Conservation (phyloP, 2,888 invertebrate genomes). For the Andrena praecox region DNA sequence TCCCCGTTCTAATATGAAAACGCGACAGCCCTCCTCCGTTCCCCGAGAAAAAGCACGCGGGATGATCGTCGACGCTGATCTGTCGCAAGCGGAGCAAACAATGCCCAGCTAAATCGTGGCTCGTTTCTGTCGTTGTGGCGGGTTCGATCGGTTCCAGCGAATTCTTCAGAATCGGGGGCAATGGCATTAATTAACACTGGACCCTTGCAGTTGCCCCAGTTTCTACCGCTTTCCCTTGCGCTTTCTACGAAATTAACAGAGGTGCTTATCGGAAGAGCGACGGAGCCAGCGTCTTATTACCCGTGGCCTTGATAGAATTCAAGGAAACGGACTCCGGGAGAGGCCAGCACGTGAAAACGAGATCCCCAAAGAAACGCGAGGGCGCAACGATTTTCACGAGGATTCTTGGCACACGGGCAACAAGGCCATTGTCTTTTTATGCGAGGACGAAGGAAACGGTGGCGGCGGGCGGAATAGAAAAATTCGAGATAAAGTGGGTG, state of each 20-base stretch:
- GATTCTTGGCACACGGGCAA: conserved; percentile 12
- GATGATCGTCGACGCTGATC: conserved; percentile 9
- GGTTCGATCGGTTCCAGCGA: conserved; percentile 17
- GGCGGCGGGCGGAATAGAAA: conserved; percentile 46
- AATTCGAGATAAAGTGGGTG: conserved; percentile 58
- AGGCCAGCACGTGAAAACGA: not conserved
- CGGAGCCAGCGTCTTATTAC: not conserved
- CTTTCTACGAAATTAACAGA: no score
- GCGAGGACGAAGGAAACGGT: conserved; percentile 11
- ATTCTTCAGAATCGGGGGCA: not conserved
- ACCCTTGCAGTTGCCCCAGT: no score
- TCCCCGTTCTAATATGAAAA: conserved; percentile 20
- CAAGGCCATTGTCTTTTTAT: conserved; percentile 14
- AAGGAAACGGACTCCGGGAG: no score
- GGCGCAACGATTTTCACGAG: conserved; percentile 12
- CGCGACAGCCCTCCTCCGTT: not conserved
- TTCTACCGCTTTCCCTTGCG: no score
- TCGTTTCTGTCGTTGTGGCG: not conserved
- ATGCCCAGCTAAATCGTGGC: not conserved
- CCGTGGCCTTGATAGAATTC: not conserved
- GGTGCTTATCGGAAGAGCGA: no score
- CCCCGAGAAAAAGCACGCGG: not conserved
- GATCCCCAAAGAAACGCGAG: not conserved
- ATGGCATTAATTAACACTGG: no score
- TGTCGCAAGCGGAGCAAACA: conserved; percentile 6